A percentile compares a stretch with the other conserved stretches of the same genome.
Evolutionary conservation across 1,140 invertebrate species (phyloP).

Genomic region (Pararge aegeria): DNA sequence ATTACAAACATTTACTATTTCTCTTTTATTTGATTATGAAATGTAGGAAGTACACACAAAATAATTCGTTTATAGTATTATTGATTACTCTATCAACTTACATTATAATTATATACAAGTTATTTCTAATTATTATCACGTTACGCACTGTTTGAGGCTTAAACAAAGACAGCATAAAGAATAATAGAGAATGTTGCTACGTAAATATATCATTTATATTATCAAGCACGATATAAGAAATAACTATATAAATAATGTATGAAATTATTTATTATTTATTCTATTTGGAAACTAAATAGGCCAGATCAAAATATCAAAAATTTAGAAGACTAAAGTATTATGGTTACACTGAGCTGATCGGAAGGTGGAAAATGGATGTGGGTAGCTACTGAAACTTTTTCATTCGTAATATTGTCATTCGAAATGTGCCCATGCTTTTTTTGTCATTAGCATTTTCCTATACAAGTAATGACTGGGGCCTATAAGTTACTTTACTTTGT

Average conservation of each 20-base stretch:
- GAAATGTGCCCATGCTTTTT: no score
- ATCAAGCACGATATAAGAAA: not conserved
- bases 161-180: slow-evolving; percentile 5
- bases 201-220: not conserved
- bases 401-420: no score
- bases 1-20: slow-evolving; percentile 41
- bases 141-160: slow-evolving; percentile 51
- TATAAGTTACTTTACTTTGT: no score
- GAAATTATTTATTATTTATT: no score
- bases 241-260: no score
- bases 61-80: slow-evolving; percentile 37
- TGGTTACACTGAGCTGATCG: no score
- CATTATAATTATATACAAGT: slow-evolving; percentile 63
- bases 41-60: slow-evolving; percentile 31
- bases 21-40: slow-evolving; percentile 36
- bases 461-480: no score
- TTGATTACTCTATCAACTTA: slow-evolving; percentile 30
- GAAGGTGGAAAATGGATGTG: no score
- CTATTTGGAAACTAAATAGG: not conserved
- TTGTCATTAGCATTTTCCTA: no score
- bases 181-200: not conserved
- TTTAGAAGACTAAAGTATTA: no score
- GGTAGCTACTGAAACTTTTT: no score
- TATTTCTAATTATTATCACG: slow-evolving; percentile 76
- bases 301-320: no score